A percentile compares a stretch with the other conserved stretches of the same genome.
Conservation (phyloP, 2,113 vertebrate genomes). For the Psittacara wagleri region DNA sequence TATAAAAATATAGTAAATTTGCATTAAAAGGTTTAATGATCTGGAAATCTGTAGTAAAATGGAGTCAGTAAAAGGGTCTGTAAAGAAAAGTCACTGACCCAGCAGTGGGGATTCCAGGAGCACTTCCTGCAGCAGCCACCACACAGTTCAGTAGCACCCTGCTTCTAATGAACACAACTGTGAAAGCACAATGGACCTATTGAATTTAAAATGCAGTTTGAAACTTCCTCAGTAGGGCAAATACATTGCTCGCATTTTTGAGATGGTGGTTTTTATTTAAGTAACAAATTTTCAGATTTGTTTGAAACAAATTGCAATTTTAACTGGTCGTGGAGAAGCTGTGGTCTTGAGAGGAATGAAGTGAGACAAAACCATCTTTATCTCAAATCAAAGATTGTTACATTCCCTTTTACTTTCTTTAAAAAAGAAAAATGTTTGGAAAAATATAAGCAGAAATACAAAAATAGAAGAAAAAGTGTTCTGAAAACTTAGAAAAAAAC, state of each 20-base stretch:
- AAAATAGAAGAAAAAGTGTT: neutral
- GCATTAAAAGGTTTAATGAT: slow-evolving; percentile 33
- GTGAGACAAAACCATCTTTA: neutral
- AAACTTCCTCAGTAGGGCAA: neutral
- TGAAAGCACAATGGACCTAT: neutral
- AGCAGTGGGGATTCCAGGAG: neutral
- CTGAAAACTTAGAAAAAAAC: neutral
- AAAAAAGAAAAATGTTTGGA: neutral
- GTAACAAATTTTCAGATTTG: neutral
- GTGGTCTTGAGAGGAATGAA: neutral
- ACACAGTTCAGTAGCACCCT: neutral
- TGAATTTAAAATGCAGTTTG: neutral
- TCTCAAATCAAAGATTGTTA: neutral
- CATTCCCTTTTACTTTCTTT: neutral
- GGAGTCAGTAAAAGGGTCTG: neutral
- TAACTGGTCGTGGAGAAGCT: neutral
- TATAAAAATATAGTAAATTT: neutral
- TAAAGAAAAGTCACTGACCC: neutral
- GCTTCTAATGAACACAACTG: neutral
- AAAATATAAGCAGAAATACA: neutral
- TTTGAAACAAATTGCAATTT: neutral
- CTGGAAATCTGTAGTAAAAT: slow-evolving; percentile 1
- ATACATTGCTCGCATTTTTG: neutral
- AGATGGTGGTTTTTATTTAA: neutral
- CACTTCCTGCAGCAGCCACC: neutral